Evolutionary conservation across 2,888 invertebrate genomes (phyloP).

Genomic region (Lepidochrysops patricia): DNA sequence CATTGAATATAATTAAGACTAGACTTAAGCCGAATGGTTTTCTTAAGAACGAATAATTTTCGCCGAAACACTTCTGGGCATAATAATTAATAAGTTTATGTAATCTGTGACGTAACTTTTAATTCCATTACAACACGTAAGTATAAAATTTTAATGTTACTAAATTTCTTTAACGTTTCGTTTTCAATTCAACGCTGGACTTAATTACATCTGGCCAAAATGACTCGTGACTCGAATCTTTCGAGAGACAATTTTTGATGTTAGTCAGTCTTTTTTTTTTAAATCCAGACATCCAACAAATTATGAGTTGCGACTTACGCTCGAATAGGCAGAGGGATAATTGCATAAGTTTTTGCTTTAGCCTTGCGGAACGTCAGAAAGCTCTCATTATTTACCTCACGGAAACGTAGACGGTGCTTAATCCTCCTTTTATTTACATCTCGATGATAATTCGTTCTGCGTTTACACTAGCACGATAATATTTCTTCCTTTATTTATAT

Average conservation of each 20-base stretch:
- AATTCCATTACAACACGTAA: too few relatives aligned
- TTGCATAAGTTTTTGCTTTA: not conserved
- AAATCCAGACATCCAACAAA: not conserved
- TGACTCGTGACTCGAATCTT: not conserved
- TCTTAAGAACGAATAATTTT: too few relatives aligned
- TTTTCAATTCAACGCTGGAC: too few relatives aligned
- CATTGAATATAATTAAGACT: too few relatives aligned
- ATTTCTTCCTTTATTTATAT: constrained; percentile 60
- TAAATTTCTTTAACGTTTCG: too few relatives aligned
- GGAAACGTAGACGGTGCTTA: constrained; percentile 26
- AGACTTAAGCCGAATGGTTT: too few relatives aligned
- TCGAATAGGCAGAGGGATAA: not conserved
- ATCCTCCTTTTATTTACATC: constrained; percentile 47
- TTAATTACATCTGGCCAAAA: not conserved
- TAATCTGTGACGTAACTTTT: too few relatives aligned
- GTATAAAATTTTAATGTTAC: too few relatives aligned
- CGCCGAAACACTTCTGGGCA: too few relatives aligned
- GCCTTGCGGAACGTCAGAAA: not conserved
- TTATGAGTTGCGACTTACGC: not conserved
- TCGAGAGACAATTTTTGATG: not conserved
- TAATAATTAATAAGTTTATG: too few relatives aligned
- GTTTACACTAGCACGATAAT: constrained; percentile 56
- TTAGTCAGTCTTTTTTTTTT: not conserved
- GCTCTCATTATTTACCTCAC: constrained; percentile 9
- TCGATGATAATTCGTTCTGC: constrained; percentile 45